Conservation (phyloP, 1,140 invertebrate species). For the Macrostomum lignano region DNA sequence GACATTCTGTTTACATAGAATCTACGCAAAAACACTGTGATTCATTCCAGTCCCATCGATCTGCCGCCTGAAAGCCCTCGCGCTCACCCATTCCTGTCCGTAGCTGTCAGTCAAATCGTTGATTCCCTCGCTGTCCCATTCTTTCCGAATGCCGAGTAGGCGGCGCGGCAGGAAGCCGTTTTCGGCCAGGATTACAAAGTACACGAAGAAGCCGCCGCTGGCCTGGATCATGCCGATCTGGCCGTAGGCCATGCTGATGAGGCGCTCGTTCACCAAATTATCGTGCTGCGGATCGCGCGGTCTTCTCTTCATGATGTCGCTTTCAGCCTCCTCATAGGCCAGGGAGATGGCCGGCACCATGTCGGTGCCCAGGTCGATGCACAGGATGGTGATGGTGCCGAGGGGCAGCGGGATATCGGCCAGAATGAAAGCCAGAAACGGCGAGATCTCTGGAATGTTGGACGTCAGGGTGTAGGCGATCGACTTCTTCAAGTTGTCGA, state of each 20-base stretch:
- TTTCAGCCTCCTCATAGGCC: slow-evolving; percentile 77
- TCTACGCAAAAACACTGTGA: too few relatives aligned
- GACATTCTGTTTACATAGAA: too few relatives aligned
- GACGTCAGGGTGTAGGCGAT: slow-evolving; percentile 94
- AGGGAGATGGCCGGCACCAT: slow-evolving; percentile 94
- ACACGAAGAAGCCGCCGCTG: slow-evolving; percentile 88
- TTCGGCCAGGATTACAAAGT: slow-evolving; percentile 94
- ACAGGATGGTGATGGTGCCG: slow-evolving; percentile 90
- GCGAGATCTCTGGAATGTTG: slow-evolving; percentile 96
- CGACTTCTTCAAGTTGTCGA: slow-evolving; percentile 97
- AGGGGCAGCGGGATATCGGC: slow-evolving; percentile 81
- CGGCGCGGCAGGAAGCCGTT: slow-evolving; percentile 64
- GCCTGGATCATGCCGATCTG: slow-evolving; percentile 63
- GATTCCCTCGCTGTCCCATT: slow-evolving; percentile 78
- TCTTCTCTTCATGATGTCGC: slow-evolving; percentile 90
- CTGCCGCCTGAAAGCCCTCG: too few relatives aligned
- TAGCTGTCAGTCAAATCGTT: slow-evolving; percentile 85
- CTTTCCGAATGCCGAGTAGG: slow-evolving; percentile 61
- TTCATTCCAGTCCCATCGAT: too few relatives aligned
- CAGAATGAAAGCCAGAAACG: slow-evolving; percentile 86
- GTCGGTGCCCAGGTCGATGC: slow-evolving; percentile 97
- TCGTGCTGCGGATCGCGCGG: slow-evolving; percentile 64
- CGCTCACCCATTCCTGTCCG: slow-evolving; percentile 80
- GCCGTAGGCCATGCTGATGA: slow-evolving; percentile 12
- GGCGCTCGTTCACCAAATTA: slow-evolving; percentile 69